These are phyloP conservation scores for Thrips palmi DNA, from an alignment of 1,140 invertebrate species.

Conservation along the genomic window DNA sequence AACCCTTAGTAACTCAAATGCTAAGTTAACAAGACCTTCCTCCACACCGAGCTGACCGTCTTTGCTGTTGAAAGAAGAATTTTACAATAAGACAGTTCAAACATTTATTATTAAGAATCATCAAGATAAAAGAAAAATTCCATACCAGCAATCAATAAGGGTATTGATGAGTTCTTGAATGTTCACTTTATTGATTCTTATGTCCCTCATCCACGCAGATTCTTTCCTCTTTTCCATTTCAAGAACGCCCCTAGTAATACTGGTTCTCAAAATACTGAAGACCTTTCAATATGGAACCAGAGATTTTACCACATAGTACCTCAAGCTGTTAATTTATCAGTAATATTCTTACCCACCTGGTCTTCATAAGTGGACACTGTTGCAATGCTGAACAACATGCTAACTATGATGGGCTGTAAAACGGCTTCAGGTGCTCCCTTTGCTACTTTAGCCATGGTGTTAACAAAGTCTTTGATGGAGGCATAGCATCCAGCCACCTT, in stretches of 20 bases:
- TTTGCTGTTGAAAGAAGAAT: slow-evolving; percentile 23
- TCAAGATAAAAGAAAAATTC: slow-evolving; percentile 12
- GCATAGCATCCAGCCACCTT: too few species aligned
- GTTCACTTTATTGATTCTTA: slow-evolving; percentile 20
- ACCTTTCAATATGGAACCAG: slow-evolving; percentile 17
- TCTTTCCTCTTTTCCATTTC: slow-evolving; percentile 27
- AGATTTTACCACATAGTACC: too few species aligned
- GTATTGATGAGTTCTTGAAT: slow-evolving; percentile 25
- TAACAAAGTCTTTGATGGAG: too few species aligned
- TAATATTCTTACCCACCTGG: too few species aligned
- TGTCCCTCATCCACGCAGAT: slow-evolving; percentile 30
- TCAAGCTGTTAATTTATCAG: background rate
- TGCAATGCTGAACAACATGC: too few species aligned
- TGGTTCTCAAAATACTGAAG: slow-evolving; percentile 27
- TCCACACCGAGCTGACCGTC: too few species aligned
- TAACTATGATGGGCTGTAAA: too few species aligned
- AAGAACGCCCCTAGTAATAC: slow-evolving; percentile 23
- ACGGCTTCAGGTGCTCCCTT: too few species aligned
- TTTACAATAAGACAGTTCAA: slow-evolving; percentile 10
- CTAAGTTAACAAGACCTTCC: slow-evolving; percentile 31
- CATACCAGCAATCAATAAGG: slow-evolving; percentile 32
- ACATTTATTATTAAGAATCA: slow-evolving; percentile 8
- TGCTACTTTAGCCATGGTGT: too few species aligned
- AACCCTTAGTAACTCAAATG: slow-evolving; percentile 27
- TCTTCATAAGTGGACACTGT: slow-evolving; percentile 7